These are phyloP conservation scores for Bufo bufo DNA, from an alignment of 2,113 vertebrate genomes.

Conservation along the genomic window DNA sequence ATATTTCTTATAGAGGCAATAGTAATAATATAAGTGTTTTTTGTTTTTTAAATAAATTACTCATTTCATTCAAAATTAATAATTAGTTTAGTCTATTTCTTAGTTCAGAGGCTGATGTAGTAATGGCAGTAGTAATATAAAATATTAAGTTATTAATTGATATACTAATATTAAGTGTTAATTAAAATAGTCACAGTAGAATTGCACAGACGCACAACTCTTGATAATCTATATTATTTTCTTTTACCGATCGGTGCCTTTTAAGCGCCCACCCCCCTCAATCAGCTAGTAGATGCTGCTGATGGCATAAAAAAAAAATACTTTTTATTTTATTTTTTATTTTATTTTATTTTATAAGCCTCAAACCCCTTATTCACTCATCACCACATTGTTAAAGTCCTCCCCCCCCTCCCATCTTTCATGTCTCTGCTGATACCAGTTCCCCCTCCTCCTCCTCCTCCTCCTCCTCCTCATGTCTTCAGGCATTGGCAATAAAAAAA, in stretches of 20 bases:
- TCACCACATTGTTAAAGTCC: background rate
- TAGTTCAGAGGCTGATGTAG: too few species aligned
- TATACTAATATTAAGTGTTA: too few species aligned
- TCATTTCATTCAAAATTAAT: too few species aligned
- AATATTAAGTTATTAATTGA: too few species aligned
- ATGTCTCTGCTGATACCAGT: background rate
- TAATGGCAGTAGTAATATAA: too few species aligned
- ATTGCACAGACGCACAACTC: too few species aligned
- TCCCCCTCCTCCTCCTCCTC: background rate
- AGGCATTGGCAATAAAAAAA: constrained; percentile 4
- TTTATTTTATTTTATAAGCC: background rate
- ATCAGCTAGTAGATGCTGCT: background rate
- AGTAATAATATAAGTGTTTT: too few species aligned
- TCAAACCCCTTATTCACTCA: constrained; percentile 14
- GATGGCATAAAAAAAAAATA: background rate
- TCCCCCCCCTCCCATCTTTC: background rate
- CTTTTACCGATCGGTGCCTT: too few species aligned
- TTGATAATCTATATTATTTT: background rate
- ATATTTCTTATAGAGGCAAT: too few species aligned
- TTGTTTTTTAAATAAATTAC: too few species aligned
- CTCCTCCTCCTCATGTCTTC: background rate
- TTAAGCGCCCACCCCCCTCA: background rate
- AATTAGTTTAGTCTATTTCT: too few species aligned
- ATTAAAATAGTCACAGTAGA: too few species aligned
- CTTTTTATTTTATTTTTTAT: background rate